Conservation (phyloP, 2,797 vertebrate species). For the Poliocrania exsul region DNA sequence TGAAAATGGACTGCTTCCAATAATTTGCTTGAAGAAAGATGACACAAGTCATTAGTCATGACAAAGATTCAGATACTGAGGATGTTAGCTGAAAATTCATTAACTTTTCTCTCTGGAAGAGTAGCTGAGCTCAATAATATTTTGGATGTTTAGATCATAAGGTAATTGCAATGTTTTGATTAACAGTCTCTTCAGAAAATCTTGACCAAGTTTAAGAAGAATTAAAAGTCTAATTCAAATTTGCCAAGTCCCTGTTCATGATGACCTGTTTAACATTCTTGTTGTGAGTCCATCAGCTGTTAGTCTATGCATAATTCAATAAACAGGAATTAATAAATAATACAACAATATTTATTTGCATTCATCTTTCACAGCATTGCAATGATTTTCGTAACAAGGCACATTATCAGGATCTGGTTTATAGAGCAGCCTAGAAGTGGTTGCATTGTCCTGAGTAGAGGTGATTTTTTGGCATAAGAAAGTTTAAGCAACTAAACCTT, state of each 20-base stretch:
- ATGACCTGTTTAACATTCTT: neutral
- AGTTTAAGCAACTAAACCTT: neutral
- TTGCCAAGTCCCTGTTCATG: neutral
- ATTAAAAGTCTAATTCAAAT: neutral
- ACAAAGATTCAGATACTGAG: neutral
- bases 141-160: neutral
- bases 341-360: neutral
- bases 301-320: neutral
- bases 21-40: conserved; percentile 29
- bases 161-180: neutral
- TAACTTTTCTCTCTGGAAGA: conserved; percentile 9
- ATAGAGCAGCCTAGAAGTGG: neutral
- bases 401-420: neutral
- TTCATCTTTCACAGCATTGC: neutral
- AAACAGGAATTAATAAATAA: neutral
- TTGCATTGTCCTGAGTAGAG: neutral
- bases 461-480: neutral
- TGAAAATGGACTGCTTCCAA: conserved; percentile 4
- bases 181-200: neutral
- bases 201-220: neutral
- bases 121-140: neutral
- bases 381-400: neutral
- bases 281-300: neutral
- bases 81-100: neutral
- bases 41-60: conserved; percentile 5